These are phyloP conservation scores for Tineola bisselliella DNA, from an alignment of 2,888 invertebrate species.

Conservation along the genomic window DNA sequence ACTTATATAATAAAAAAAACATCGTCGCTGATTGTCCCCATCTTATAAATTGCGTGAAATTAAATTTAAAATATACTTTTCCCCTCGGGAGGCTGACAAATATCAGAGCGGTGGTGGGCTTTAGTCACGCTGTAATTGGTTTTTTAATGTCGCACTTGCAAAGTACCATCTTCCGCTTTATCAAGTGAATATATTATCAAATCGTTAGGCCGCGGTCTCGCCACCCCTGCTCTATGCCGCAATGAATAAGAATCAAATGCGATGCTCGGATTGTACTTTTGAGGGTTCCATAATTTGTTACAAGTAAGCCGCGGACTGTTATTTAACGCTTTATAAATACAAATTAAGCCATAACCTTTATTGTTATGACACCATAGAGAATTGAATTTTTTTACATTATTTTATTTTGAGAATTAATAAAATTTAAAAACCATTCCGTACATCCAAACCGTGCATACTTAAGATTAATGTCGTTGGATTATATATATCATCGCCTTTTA, in stretches of 20 bases:
- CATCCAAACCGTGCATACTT: no score
- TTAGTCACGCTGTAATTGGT: conserved; percentile 67
- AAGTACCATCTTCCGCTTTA: conserved; percentile 65
- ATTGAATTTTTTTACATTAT: not conserved
- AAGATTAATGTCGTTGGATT: no score
- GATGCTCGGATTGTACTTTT: conserved; percentile 28
- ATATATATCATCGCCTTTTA: no score
- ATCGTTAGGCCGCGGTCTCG: conserved; percentile 56
- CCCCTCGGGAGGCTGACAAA: conserved; percentile 66
- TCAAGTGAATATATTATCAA: conserved; percentile 69
- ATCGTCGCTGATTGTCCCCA: conserved; percentile 45
- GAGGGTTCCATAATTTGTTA: conserved; percentile 58
- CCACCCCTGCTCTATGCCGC: conserved; percentile 29
- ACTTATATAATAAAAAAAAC: conserved; percentile 47
- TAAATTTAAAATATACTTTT: conserved; percentile 65
- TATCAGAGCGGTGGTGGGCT: conserved; percentile 56
- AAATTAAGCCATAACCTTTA: conserved; percentile 46
- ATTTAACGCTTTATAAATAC: conserved; percentile 57
- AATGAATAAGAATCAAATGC: conserved; percentile 65
- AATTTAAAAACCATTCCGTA: no score
- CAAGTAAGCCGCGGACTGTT: conserved; percentile 35
- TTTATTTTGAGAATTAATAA: not conserved
- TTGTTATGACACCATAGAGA: conserved; percentile 24
- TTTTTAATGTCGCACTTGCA: conserved; percentile 64
- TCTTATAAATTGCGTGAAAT: conserved; percentile 65